A percentile compares a stretch with the other conserved stretches of the same genome.
These are phyloP conservation scores for Drosophila ambigua DNA, from an alignment of 1,140 invertebrate genomes.

Conservation along the genomic window DNA sequence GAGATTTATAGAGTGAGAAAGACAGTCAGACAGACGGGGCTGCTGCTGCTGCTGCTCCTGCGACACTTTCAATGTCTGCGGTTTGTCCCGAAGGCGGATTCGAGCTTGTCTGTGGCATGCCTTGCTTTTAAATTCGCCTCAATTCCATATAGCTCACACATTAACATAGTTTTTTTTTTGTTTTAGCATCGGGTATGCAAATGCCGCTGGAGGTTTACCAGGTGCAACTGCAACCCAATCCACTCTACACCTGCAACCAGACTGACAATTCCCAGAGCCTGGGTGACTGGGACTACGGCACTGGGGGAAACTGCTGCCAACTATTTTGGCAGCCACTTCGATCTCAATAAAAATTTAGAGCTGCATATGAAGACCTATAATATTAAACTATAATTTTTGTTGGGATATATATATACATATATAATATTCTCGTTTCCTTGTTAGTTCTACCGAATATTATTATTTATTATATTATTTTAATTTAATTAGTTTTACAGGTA, in stretches of 20 bases:
- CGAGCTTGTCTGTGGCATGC: conserved; percentile 39
- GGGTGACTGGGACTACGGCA: background rate
- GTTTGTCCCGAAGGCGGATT: conserved; percentile 50
- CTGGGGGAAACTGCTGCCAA: background rate
- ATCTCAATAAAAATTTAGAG: no score
- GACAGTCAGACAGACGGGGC: conserved; percentile 3
- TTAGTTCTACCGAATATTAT: no score
- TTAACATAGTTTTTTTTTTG: conserved; percentile 69
- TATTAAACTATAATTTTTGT: no score
- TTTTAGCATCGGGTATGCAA: conserved; percentile 58
- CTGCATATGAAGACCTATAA: no score
- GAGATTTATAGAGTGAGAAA: conserved; percentile 69
- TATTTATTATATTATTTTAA: no score
- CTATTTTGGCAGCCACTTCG: no score
- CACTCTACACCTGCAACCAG: conserved; percentile 1
- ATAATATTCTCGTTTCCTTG: no score
- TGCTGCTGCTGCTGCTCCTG: conserved; percentile 11
- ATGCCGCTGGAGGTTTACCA: conserved; percentile 66
- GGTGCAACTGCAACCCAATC: conserved; percentile 30
- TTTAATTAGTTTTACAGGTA: no score
- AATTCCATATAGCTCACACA: conserved; percentile 58
- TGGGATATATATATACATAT: no score
- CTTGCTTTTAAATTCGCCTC: conserved; percentile 64
- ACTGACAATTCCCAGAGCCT: conserved; percentile 45
- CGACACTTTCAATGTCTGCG: conserved; percentile 72